Percentiles rank a stretch among this genome's conserved stretches.
These are phyloP conservation scores for Dasyurus viverrinus DNA, from an alignment of 2,113 vertebrate species.

Conservation along the genomic window DNA sequence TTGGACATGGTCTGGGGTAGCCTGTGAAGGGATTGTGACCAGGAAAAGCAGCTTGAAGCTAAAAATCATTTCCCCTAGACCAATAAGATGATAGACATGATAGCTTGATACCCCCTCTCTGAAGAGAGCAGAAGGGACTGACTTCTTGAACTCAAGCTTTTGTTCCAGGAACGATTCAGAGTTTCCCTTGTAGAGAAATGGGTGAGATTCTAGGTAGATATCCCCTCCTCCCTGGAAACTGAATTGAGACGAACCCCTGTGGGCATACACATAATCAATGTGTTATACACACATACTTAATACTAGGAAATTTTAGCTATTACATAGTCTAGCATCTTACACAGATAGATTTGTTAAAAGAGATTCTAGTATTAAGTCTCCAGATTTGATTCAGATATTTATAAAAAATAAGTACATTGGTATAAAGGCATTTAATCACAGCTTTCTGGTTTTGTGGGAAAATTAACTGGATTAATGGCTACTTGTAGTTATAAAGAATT, in stretches of 20 bases:
- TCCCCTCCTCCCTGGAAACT: background rate
- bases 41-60: background rate
- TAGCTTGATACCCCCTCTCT: background rate
- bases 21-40: background rate
- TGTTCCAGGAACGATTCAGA: background rate
- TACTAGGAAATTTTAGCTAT: constrained; percentile 49
- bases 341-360: constrained; percentile 32
- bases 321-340: constrained; percentile 64
- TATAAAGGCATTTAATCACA: constrained; percentile 61
- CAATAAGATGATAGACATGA: background rate
- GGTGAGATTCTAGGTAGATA: background rate
- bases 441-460: constrained; percentile 65
- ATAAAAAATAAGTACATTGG: constrained; percentile 69
- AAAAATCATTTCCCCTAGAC: background rate
- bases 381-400: constrained; percentile 64
- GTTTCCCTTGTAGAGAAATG: background rate
- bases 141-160: background rate
- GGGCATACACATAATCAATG: background rate
- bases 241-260: background rate
- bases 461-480: constrained; percentile 48
- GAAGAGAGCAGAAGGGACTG: background rate
- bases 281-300: background rate
- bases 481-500: constrained; percentile 48
- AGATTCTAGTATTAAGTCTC: constrained; percentile 54
- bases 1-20: background rate